Conservation (phyloP, 1,140 invertebrate genomes). For the Drosophila truncata region DNA sequence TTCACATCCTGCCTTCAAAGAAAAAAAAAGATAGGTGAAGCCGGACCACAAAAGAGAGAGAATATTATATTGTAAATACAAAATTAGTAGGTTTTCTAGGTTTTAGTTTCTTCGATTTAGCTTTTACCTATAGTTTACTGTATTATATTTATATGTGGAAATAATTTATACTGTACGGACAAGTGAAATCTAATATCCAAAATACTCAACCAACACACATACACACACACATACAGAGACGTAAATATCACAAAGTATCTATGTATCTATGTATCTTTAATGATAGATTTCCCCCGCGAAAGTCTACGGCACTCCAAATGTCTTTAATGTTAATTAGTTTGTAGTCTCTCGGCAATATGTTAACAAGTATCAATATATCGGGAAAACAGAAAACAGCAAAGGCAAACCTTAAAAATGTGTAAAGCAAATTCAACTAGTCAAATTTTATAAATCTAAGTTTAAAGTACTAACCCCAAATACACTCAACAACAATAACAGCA, state of each 20-base stretch:
- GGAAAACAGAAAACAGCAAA: conserved; percentile 47
- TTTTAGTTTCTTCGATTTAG: conserved; percentile 55
- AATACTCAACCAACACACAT: conserved; percentile 73
- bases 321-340: conserved; percentile 81
- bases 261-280: conserved; percentile 56
- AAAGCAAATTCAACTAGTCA: conserved; percentile 85
- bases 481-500: conserved; percentile 50
- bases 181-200: conserved; percentile 76
- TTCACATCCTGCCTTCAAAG: conserved; percentile 14
- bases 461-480: conserved; percentile 72
- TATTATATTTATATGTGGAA: conserved; percentile 77
- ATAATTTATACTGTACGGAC: conserved; percentile 73
- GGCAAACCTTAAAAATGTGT: conserved; percentile 72
- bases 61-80: conserved; percentile 76
- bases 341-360: conserved; percentile 58
- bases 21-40: conserved; percentile 2
- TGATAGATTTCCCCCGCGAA: conserved; percentile 41
- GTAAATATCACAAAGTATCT: conserved; percentile 78
- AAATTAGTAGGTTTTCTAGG: conserved; percentile 62
- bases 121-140: conserved; percentile 59
- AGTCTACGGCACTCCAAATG: conserved; percentile 51
- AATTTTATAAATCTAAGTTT: conserved; percentile 81
- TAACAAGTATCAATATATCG: conserved; percentile 36
- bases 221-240: conserved; percentile 1
- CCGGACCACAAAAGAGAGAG: conserved; percentile 28